phyloP scores from a whole-genome alignment of 2,888 invertebrate species.

The Falcaria lacertinaria region DNA sequence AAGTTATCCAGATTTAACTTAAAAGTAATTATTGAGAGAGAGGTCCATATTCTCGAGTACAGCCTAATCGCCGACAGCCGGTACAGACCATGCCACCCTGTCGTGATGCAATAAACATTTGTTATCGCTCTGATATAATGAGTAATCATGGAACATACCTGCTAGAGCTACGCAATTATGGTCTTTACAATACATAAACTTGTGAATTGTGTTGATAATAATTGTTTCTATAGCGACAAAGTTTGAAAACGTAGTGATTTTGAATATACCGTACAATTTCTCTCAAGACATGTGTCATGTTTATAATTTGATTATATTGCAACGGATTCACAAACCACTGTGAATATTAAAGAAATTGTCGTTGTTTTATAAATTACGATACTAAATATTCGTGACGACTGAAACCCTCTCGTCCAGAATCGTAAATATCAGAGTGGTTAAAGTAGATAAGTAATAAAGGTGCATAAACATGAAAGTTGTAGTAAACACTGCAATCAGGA shows the following conservation, averaged over 20 bases:
- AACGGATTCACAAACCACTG: too few relatives aligned
- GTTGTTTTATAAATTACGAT: too few relatives aligned
- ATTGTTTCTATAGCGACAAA: neutral
- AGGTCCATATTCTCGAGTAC: neutral
- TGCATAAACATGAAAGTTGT: neutral
- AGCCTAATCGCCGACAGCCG: neutral
- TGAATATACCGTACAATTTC: too few relatives aligned
- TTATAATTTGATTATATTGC: too few relatives aligned
- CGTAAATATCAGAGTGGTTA: neutral
- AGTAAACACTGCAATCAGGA: neutral
- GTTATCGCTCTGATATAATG: constrained; percentile 22
- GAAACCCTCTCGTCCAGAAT: too few relatives aligned
- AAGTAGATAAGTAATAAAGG: neutral
- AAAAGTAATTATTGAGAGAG: too few relatives aligned
- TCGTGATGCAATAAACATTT: constrained; percentile 22
- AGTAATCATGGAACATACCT: constrained; percentile 14
- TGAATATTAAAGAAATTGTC: too few relatives aligned
- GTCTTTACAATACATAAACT: neutral
- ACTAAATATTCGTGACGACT: too few relatives aligned
- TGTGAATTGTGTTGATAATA: neutral
- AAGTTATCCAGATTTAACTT: too few relatives aligned
- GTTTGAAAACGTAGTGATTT: neutral
- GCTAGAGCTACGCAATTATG: neutral
- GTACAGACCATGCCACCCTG: constrained; percentile 9
- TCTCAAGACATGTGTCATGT: too few relatives aligned